phyloP scores from a whole-genome alignment of 2,113 vertebrate species.

The Phaethornis superciliosus region DNA sequence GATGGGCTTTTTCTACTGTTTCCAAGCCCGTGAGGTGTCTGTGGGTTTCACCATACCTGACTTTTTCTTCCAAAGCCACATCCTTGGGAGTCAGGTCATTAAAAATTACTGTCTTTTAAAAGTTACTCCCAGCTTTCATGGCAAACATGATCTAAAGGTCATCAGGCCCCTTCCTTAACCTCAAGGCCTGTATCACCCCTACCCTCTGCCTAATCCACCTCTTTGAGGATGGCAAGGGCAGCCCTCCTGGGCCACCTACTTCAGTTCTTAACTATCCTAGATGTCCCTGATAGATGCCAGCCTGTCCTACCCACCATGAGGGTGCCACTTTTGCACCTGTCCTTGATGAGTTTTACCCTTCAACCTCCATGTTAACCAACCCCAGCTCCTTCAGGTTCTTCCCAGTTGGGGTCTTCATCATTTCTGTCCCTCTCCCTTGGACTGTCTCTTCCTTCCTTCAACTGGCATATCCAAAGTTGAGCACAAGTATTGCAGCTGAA shows the following conservation, averaged over 20 bases:
- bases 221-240: neutral
- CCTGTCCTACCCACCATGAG: fast-evolving
- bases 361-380: neutral
- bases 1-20: neutral
- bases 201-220: neutral
- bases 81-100: neutral
- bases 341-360: neutral
- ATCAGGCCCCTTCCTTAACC: neutral
- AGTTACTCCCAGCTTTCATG: neutral
- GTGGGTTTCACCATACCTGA: neutral
- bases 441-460: neutral
- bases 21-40: neutral
- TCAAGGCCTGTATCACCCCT: neutral
- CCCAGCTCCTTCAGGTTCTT: neutral
- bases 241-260: neutral
- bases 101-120: neutral
- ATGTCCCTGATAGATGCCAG: neutral
- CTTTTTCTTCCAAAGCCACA: neutral
- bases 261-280: neutral
- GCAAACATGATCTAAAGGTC: neutral
- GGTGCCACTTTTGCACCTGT: neutral
- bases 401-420: neutral
- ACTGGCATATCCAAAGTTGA: neutral
- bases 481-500: neutral
- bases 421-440: neutral